Evolutionary conservation across 2,113 vertebrate genomes (phyloP).

Genomic region (Oryzias curvinotus): DNA sequence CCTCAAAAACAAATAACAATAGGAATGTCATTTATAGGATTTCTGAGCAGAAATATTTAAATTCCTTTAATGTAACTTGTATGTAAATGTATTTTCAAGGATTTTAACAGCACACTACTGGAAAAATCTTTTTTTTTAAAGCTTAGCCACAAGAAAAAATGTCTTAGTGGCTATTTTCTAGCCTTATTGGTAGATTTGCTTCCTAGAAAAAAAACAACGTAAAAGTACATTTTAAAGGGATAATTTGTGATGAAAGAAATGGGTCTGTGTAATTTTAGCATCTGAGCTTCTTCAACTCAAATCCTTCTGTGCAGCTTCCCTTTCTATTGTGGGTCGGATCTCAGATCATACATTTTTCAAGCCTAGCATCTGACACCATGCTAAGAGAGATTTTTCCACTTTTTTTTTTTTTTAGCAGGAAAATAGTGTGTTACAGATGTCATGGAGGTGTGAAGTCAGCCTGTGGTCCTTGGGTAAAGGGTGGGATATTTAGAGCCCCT

Average conservation of each 20-base stretch:
- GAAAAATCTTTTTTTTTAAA: too few species aligned
- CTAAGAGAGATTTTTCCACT: conserved; percentile 71
- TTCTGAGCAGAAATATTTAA: too few species aligned
- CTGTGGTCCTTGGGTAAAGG: conserved; percentile 55
- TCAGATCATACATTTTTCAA: conserved; percentile 77
- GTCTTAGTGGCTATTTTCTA: too few species aligned
- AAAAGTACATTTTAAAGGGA: conserved; percentile 66
- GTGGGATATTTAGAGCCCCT: conserved; percentile 59
- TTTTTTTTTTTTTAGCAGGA: conserved; percentile 53
- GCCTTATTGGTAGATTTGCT: too few species aligned
- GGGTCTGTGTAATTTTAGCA: conserved; percentile 58
- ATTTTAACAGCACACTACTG: too few species aligned
- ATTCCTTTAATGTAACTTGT: too few species aligned
- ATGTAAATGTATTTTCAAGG: too few species aligned
- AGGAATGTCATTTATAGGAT: too few species aligned
- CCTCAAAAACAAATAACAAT: too few species aligned
- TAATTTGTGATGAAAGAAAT: conserved; percentile 60
- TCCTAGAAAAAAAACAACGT: conserved; percentile 36
- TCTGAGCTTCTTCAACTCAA: conserved; percentile 72
- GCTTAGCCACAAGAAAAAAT: too few species aligned
- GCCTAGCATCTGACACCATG: conserved; percentile 72
- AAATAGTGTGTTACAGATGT: conserved; percentile 73
- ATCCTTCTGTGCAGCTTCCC: conserved; percentile 65
- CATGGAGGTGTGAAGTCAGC: conserved; percentile 70
- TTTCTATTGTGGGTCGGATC: conserved; percentile 70